A percentile compares a stretch with the other conserved stretches of the same genome.
Conservation (phyloP, 2,888 invertebrate genomes). For the Acrobasis repandana region DNA sequence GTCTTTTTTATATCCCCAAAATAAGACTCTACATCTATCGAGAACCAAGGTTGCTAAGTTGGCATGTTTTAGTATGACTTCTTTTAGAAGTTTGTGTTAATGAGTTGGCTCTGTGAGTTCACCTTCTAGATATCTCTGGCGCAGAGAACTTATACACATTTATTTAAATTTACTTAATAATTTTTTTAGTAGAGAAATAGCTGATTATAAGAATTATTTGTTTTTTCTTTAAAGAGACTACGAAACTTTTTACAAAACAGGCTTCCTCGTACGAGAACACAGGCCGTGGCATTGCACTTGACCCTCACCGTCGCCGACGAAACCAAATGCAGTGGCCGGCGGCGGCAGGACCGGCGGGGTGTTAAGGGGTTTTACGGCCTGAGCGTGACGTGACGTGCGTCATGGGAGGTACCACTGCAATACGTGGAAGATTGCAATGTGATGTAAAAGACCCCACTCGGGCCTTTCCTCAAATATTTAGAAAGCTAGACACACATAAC, state of each 20-base stretch:
- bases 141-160: background rate
- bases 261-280: background rate
- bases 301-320: background rate
- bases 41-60: no score
- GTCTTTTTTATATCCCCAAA: background rate
- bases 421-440: no score
- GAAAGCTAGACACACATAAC: no score
- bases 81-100: no score
- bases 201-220: no score
- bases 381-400: background rate
- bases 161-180: no score
- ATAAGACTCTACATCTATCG: background rate
- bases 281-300: conserved; percentile 10
- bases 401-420: background rate
- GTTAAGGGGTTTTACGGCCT: background rate
- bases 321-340: background rate
- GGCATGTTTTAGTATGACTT: no score
- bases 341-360: background rate
- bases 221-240: background rate
- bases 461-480: no score
- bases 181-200: no score
- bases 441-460: no score
- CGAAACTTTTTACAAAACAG: background rate
- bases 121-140: background rate
- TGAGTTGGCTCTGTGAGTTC: no score